Base-by-base conservation (phyloP, 2,113 vertebrate genomes). In the Heterotilapia buettikoferi region DNA sequence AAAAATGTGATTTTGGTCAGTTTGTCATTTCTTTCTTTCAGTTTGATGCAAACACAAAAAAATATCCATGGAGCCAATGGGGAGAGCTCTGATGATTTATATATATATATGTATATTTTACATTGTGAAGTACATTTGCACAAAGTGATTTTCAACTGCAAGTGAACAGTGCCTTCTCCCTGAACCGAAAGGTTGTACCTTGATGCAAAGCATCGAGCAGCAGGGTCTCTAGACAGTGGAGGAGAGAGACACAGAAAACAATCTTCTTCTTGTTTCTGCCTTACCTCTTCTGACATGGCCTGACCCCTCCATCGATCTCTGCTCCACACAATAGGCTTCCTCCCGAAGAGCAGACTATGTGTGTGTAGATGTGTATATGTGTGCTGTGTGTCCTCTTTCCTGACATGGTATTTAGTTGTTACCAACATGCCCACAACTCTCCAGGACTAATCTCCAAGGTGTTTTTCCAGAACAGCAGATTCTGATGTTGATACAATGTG, bases 251-350 rank as follows among this genome's bases (percentile, higher is more conserved):
- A 40, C 87, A 85, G 91, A 94, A 93, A 95, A 96, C 94, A 96
- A 95, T 96, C 93, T 95, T 90, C 84, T 90, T 86, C 92, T 95
- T 96, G 94, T 96, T 95, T 91, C 88, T 92, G 92, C 80, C 91
- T 90, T 94, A 95, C 94, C 93, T 96, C 93, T 92, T 52, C 91
- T 95, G 94, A 95, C 94, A 95, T 78, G 90, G 87, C 89, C 87
- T 94, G 94, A 95, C 94, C 94, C 90, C 89, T 91, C 52, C 93
- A 95, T 95, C 93, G 93, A 95, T 94, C 96, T 95, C 93, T 90
- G 84, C 88, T 82, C 86, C 13, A 61, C 92, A 94, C 93, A 95
- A 96, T 92, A 87, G 87, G 92, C 93, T 92, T 95, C 93, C 90
- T 93, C 90, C 87, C 86, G 83, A 92, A 92, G 76, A 93, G 87